Conservation (phyloP, 2,888 invertebrate species). For the Lithophane leautieri region DNA sequence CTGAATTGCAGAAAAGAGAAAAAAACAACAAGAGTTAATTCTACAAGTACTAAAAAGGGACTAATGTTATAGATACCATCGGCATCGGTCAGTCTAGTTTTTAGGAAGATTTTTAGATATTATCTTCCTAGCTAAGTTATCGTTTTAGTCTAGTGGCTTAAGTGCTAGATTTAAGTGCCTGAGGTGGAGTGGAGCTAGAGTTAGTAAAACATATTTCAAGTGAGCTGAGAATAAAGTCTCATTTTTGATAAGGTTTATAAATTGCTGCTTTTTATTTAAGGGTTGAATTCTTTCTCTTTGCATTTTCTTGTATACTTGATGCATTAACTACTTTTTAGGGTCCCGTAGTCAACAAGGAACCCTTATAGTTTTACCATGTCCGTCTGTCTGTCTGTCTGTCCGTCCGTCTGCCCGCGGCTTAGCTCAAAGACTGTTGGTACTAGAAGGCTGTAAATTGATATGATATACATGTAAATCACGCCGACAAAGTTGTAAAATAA, state of each 20-base stretch:
- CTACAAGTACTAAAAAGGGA: not conserved
- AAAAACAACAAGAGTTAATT: not conserved
- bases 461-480: no score
- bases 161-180: slow-evolving; percentile 39
- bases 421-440: no score
- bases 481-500: no score
- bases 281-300: not conserved
- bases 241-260: slow-evolving; percentile 49
- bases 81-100: slow-evolving; percentile 42
- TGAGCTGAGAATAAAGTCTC: slow-evolving; percentile 32
- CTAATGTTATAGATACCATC: slow-evolving; percentile 30
- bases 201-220: slow-evolving; percentile 43
- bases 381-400: no score
- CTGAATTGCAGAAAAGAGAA: no score
- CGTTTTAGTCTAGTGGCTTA: slow-evolving; percentile 44
- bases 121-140: slow-evolving; percentile 56
- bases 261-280: slow-evolving; percentile 19
- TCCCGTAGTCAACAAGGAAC: no score
- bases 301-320: not conserved
- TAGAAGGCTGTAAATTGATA: no score
- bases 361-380: no score
- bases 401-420: no score
- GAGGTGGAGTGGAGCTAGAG: slow-evolving; percentile 11
- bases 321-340: no score
- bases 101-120: slow-evolving; percentile 50